These are phyloP conservation scores for Lepeophtheirus salmonis DNA, from an alignment of 1,140 invertebrate species.

Conservation along the genomic window DNA sequence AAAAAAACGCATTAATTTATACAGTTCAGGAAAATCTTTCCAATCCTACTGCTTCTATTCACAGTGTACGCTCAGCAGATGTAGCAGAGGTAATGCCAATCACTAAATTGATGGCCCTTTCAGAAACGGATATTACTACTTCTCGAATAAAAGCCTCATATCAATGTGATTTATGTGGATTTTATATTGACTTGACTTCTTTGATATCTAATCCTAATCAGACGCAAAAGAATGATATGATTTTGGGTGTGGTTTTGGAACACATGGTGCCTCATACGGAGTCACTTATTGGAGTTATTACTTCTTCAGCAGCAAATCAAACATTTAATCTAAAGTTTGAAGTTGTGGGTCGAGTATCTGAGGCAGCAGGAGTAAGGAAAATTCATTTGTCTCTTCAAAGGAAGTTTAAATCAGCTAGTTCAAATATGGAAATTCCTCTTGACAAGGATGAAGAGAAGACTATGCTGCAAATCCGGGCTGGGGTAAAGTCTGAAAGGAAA, in stretches of 20 bases:
- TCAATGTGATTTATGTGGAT: slow-evolving; percentile 14
- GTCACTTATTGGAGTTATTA: slow-evolving; percentile 2
- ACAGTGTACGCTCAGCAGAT: background rate
- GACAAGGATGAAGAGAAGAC: slow-evolving; percentile 5
- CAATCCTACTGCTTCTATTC: background rate
- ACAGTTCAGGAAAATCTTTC: background rate
- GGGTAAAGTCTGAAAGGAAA: background rate
- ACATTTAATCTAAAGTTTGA: slow-evolving; percentile 13
- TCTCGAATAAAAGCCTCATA: slow-evolving; percentile 2
- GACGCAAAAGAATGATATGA: slow-evolving; percentile 8
- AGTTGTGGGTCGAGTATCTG: background rate
- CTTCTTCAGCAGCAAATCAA: background rate
- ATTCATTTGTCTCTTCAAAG: slow-evolving; percentile 5
- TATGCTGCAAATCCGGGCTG: background rate
- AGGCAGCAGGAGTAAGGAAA: background rate
- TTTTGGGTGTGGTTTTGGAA: slow-evolving; percentile 7
- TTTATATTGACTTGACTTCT: slow-evolving; percentile 10
- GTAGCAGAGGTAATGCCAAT: background rate
- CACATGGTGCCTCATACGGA: slow-evolving; percentile 16
- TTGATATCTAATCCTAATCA: background rate
- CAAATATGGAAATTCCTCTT: background rate
- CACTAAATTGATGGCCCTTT: background rate
- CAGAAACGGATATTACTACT: background rate
- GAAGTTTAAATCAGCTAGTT: background rate
- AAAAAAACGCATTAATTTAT: background rate